A percentile compares a stretch with the other conserved stretches of the same genome.
Conservation (phyloP, 2,113 vertebrate species). For the Mesembrinibis cayennensis region DNA sequence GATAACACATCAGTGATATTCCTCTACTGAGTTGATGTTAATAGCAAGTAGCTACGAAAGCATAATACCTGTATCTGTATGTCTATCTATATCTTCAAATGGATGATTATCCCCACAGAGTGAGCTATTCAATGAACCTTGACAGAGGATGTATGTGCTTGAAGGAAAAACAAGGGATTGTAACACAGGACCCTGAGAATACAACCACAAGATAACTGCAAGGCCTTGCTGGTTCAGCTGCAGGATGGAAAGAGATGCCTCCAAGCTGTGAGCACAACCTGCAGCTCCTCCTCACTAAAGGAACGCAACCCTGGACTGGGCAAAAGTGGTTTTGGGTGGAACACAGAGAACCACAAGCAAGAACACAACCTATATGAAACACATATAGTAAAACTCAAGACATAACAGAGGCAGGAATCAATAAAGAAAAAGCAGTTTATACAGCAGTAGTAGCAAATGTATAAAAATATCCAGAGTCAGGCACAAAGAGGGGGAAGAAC, state of each 20-base stretch:
- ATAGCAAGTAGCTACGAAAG: neutral
- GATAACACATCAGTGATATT: neutral
- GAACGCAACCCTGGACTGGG: no score
- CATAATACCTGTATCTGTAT: neutral
- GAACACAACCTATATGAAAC: neutral
- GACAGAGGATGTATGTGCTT: neutral
- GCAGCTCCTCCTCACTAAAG: neutral
- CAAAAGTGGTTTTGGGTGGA: neutral
- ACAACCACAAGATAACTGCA: neutral
- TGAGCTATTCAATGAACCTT: neutral
- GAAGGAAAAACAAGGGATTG: neutral
- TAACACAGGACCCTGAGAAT: neutral
- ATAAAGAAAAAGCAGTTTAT: neutral
- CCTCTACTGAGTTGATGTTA: neutral
- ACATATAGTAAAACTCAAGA: neutral
- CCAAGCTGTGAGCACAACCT: neutral
- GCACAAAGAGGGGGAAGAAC: neutral
- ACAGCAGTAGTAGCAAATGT: neutral
- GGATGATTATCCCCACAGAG: neutral
- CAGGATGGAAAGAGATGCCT: neutral
- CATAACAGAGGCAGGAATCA: neutral
- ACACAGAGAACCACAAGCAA: neutral
- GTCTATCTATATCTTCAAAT: neutral
- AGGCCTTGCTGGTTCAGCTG: neutral
- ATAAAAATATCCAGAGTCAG: neutral